Evolutionary conservation across 2,113 vertebrate species (phyloP), one percentile per base, ranked within the genome.

Genomic region (Sterna hirundo): DNA sequence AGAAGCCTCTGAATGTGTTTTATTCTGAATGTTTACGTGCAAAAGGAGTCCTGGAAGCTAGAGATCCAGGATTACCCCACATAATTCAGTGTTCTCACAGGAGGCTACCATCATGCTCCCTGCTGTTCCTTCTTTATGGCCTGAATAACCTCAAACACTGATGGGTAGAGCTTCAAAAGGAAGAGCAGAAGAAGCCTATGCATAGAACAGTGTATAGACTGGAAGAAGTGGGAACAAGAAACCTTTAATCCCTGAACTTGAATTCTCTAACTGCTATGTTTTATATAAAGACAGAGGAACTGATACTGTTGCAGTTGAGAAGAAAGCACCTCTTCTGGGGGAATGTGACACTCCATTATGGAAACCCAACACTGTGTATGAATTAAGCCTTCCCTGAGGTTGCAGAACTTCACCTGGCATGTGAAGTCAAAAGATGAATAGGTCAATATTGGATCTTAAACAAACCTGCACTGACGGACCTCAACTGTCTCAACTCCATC

Each of bases 21-120:
- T 83, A 87, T 91, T 95, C 84, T 97, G 85, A 49, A 70, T 62
- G 46, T 93, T 3, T 71, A 81, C 88, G 66, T 93, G 84, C 77
- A 65, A 49, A 87, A 93, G 85, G 46, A 94, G 62, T 72, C 49
- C 54, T 86, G 66, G 75, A 90, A 91, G 62, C 61, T 78, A 80
- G 82, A 96, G 83, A 88, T 85, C 78, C 75, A 77, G 75, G 40
- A 80, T 74, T 90, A 77, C 76, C 66, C 70, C 66, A 58, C 46
- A 22, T 83, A 83, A 93, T 72, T 89, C 74, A 32, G 0, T 83
- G 46, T 90, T 88, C 84, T 88, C 42, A 36, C 14, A 40, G 55
- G 55, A 92, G 52, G 61, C 74, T 65, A 15, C 52, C 65, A 78
- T 65, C 25, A 13, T 69, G 36, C 23, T 72, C 49, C 70, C 32